These are phyloP conservation scores for Xenentodon cancila DNA, from an alignment of 2,797 vertebrate species.

Conservation along the genomic window DNA sequence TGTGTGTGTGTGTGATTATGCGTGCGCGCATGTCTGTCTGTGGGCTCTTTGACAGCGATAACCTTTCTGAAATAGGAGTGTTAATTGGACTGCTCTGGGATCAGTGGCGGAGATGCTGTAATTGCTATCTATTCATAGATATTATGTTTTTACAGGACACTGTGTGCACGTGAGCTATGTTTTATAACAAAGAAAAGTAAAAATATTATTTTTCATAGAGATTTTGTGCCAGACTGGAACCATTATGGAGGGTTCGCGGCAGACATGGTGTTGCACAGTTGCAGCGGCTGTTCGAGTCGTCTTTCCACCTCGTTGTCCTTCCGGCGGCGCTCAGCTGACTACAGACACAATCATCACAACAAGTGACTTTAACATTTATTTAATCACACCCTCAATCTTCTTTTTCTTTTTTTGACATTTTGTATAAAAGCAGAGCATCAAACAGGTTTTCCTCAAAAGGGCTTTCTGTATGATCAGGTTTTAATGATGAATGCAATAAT, in stretches of 20 bases:
- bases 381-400: too few species aligned
- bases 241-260: neutral
- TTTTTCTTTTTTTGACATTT: too few species aligned
- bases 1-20: constrained; percentile 30
- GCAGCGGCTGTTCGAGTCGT: too few species aligned
- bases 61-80: constrained; percentile 77
- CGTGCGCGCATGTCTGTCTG: constrained; percentile 18
- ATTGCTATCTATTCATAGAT: constrained; percentile 62
- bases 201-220: too few species aligned
- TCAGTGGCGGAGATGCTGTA: constrained; percentile 66
- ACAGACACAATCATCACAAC: too few species aligned
- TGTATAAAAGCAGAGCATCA: too few species aligned
- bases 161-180: neutral
- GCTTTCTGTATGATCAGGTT: too few species aligned
- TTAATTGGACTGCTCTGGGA: constrained; percentile 76
- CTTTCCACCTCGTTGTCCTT: too few species aligned
- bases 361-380: too few species aligned
- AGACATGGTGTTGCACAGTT: neutral
- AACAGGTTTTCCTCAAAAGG: too few species aligned
- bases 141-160: constrained; percentile 39
- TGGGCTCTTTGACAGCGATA: constrained; percentile 73
- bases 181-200: neutral
- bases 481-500: too few species aligned
- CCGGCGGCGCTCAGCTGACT: too few species aligned
- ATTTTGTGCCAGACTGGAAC: neutral